These are phyloP conservation scores for Megaceryle torquata DNA, from an alignment of 2,113 vertebrate genomes.

Conservation along the genomic window DNA sequence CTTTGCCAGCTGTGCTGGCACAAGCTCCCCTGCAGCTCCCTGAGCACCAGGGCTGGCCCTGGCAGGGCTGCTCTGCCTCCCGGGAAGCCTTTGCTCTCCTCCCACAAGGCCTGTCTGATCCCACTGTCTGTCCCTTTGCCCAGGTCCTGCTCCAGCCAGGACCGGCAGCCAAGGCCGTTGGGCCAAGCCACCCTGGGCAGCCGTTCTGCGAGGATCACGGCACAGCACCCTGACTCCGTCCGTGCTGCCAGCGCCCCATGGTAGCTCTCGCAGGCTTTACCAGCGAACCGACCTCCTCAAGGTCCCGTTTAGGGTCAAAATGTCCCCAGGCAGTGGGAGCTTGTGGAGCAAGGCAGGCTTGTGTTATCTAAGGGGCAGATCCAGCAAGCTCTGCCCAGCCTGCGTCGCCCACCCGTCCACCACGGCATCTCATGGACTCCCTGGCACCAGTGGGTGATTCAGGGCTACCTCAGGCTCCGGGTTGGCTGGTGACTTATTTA, in stretches of 20 bases:
- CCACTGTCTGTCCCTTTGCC: not conserved
- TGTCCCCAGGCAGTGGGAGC: not conserved
- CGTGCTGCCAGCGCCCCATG: rapidly evolving
- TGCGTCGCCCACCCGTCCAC: rapidly evolving
- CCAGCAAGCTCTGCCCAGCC: not conserved
- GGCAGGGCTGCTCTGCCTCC: not conserved
- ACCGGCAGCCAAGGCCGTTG: not conserved
- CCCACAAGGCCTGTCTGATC: not conserved
- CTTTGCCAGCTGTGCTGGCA: not conserved
- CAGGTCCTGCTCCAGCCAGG: not conserved
- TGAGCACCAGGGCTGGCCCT: rapidly evolving
- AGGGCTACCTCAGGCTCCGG: rapidly evolving
- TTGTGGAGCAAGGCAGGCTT: not conserved
- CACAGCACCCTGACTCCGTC: not conserved
- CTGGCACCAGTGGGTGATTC: not conserved
- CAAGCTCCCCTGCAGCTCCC: not conserved
- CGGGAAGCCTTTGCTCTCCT: not conserved
- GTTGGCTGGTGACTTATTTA: not conserved
- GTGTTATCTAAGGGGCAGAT: not conserved
- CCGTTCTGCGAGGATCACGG: rapidly evolving
- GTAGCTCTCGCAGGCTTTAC: not conserved
- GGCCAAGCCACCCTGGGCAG: not conserved
- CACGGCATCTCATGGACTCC: not conserved
- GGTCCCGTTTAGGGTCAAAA: not conserved
- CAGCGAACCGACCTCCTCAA: rapidly evolving